Percentiles rank a stretch among this genome's conserved stretches.
phyloP scores from a whole-genome alignment of 2,888 invertebrate species.

The Ophion slaviceki region DNA sequence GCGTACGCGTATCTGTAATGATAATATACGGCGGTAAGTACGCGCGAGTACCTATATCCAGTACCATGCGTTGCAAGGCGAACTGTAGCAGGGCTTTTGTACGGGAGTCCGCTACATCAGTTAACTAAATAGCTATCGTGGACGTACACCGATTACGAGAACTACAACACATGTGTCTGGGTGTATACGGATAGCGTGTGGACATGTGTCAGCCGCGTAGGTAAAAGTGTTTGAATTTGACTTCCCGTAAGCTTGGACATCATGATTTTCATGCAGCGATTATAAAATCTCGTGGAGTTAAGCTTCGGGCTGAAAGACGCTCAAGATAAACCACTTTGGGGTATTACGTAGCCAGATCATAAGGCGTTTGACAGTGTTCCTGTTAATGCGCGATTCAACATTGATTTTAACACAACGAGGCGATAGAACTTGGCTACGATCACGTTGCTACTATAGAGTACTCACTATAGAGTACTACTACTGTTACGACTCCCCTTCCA shows the following conservation, averaged over 20 bases:
- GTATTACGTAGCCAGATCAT: background rate
- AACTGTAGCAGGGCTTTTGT: background rate
- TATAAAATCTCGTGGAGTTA: background rate
- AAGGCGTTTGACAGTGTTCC: slow-evolving; percentile 52
- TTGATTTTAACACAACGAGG: slow-evolving; percentile 71
- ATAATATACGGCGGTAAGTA: slow-evolving; percentile 38
- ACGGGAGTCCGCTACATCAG: slow-evolving; percentile 20
- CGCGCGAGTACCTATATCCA: slow-evolving; percentile 2
- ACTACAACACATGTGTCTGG: background rate
- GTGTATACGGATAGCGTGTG: background rate
- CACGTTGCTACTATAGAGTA: slow-evolving; percentile 12
- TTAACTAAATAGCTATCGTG: background rate
- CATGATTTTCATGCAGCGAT: background rate
- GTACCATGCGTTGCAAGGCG: slow-evolving; percentile 1
- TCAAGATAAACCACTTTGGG: background rate
- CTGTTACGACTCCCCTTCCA: background rate
- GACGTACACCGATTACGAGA: slow-evolving; percentile 4
- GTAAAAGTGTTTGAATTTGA: background rate
- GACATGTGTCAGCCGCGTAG: background rate
- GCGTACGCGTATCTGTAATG: slow-evolving; percentile 30
- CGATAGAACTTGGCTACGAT: slow-evolving; percentile 33
- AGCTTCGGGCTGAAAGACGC: slow-evolving; percentile 3
- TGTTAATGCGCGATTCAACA: slow-evolving; percentile 71
- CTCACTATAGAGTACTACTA: background rate
- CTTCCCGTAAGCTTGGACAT: background rate